phyloP scores from a whole-genome alignment of 1,140 invertebrate genomes.

The Agrilus planipennis region DNA sequence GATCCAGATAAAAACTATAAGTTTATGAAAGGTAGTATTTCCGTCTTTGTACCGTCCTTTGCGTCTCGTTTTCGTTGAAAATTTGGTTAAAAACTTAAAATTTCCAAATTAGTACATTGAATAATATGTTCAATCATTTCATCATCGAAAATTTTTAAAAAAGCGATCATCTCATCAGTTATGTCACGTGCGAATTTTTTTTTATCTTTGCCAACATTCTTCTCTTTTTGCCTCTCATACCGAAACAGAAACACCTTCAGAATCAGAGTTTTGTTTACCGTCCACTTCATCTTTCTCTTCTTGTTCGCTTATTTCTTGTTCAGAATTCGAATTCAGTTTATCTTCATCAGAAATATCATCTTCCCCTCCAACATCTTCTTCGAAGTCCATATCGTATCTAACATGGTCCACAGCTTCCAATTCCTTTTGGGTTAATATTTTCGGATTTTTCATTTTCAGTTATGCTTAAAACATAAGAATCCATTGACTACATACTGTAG shows the following conservation, averaged over 20 bases:
- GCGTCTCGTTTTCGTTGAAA: conserved; percentile 6
- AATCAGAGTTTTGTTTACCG: background rate
- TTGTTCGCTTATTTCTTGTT: background rate
- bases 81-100: no score
- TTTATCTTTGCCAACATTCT: background rate
- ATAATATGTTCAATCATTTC: conserved; percentile 6
- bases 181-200: conserved; percentile 4
- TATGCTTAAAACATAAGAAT: no score
- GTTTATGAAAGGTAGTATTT: conserved; percentile 3
- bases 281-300: background rate
- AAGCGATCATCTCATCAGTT: conserved; percentile 2
- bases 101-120: no score
- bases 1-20: conserved; percentile 3
- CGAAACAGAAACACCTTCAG: background rate
- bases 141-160: background rate
- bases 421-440: conserved; percentile 2
- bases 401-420: background rate
- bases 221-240: background rate
- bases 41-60: conserved; percentile 3
- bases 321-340: background rate
- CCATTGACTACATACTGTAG: no score
- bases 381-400: background rate
- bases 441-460: conserved; percentile 14
- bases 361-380: background rate
- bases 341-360: background rate